Evolutionary conservation across 2,113 vertebrate species (phyloP).

Genomic region (Callorhinus ursinus): DNA sequence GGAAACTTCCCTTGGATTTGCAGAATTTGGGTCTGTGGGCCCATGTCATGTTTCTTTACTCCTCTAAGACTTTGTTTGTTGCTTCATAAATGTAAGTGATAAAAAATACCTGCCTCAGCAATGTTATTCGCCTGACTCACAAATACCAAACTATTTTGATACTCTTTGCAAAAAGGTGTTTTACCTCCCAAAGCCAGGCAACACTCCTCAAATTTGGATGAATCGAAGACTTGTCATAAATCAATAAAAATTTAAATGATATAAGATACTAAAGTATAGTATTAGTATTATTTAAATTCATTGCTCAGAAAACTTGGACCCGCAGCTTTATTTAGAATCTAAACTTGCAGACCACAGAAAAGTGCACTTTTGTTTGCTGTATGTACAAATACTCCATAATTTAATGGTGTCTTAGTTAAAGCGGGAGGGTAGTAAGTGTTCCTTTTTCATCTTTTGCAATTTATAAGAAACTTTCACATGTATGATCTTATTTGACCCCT

Average conservation of each 20-base stretch:
- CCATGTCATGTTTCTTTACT: not conserved
- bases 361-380: not conserved
- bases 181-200: not conserved
- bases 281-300: not conserved
- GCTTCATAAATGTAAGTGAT: not conserved
- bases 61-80: not conserved
- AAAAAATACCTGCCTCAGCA: not conserved
- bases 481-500: not conserved
- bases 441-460: not conserved
- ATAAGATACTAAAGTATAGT: not conserved
- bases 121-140: not conserved
- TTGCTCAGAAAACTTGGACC: not conserved
- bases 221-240: not conserved
- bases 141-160: not conserved
- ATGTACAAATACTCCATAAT: not conserved
- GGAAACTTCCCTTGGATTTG: not conserved
- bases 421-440: not conserved
- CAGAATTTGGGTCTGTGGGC: not conserved
- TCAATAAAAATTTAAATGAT: not conserved
- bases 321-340: not conserved
- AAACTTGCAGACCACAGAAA: not conserved
- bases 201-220: not conserved
- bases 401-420: not conserved
- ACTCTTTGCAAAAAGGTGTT: not conserved
- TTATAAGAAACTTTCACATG: not conserved